Percentiles rank a stretch among this genome's conserved stretches.
These are phyloP conservation scores for Carcina quercana DNA, from an alignment of 2,888 invertebrate species.

Conservation along the genomic window DNA sequence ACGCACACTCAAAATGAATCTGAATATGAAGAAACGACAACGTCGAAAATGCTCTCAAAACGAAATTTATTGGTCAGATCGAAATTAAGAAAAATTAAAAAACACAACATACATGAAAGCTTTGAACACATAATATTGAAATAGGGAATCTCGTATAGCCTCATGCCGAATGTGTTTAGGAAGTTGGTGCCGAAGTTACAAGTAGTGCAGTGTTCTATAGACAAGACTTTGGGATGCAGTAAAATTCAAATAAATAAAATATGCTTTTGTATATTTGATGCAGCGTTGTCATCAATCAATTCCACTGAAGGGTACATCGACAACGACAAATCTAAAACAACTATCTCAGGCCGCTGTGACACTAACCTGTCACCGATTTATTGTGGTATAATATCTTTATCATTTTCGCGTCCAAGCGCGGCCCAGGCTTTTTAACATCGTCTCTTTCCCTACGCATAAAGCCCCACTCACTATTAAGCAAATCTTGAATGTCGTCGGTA, in stretches of 20 bases:
- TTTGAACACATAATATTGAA: conserved; percentile 1
- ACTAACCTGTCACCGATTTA: conserved; percentile 72
- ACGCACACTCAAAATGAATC: background rate
- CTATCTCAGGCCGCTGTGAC: conserved; percentile 57
- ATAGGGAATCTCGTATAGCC: conserved; percentile 16
- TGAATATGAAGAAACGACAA: conserved; percentile 3
- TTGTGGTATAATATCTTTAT: conserved; percentile 66
- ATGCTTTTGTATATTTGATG: conserved; percentile 30
- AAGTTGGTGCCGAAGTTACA: conserved; percentile 48
- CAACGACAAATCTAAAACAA: conserved; percentile 36
- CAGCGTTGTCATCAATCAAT: conserved; percentile 28
- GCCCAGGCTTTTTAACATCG: conserved; percentile 97
- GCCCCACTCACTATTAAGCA: conserved; percentile 80
- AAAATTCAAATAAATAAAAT: conserved; percentile 36
- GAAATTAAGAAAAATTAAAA: background rate
- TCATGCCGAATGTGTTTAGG: conserved; percentile 45
- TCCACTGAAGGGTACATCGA: conserved; percentile 52
- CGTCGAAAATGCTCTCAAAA: conserved; percentile 5
- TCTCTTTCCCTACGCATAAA: conserved; percentile 92
- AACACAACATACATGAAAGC: conserved; percentile 7
- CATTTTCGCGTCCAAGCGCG: conserved; percentile 82
- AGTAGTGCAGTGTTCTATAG: conserved; percentile 48
- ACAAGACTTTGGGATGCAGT: conserved; percentile 56
- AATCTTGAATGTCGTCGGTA: conserved; percentile 72
- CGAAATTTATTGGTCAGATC: background rate